Evolutionary conservation across 2,113 vertebrate genomes (phyloP), one percentile per base, ranked within the genome.

Genomic region (Coryphaenoides rupestris): DNA sequence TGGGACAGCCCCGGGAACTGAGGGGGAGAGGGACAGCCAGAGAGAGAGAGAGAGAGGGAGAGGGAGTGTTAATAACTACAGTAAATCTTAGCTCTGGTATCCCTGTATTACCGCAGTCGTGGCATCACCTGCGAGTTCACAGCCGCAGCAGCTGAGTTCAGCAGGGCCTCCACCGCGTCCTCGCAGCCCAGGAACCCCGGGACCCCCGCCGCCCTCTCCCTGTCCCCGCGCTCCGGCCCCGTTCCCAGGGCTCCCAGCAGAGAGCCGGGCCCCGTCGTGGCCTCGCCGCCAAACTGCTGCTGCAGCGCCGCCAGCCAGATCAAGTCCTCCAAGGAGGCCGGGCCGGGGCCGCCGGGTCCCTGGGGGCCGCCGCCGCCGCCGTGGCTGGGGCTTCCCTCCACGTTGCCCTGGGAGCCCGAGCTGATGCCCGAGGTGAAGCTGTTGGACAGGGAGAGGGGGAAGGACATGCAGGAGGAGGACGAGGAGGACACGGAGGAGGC

Each of bases 291-390:
- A 84, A 98, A 96, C 90, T 96, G 97, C 77, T 98, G 97, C 75
- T 92, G 91, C 83, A 92, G 92, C 55, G 93, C 95, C 12, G 96
- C 93, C 90, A 99, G 90, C 97, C 97, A 99, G 85, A 98, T 96
- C 78, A 99, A 89, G 85, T 99, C 97, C 89, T 99, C 97, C 75
- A 98, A 87, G 59, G 96, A 96, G 22, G 91, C 80, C 0, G 89
- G 85, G 54, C 86, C 85, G 17, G 90, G 84, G 21, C 89, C 88
- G 54, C 86, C 85, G 17, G 90, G 84, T 19, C 89, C 88, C 46
- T 65, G 94, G 87, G 90, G 91, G 88, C 92, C 95, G 0, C 82
- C 68, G 4, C 82, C 68, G 4, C 10, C 9, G 4, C 33, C 33
- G 7, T 87, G 78, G 24, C 62, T 52, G 2, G 89, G 86, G 74